Percentiles rank a stretch among this genome's conserved stretches.
Conservation (phyloP, 2,113 vertebrate species). For the Murina feae region DNA sequence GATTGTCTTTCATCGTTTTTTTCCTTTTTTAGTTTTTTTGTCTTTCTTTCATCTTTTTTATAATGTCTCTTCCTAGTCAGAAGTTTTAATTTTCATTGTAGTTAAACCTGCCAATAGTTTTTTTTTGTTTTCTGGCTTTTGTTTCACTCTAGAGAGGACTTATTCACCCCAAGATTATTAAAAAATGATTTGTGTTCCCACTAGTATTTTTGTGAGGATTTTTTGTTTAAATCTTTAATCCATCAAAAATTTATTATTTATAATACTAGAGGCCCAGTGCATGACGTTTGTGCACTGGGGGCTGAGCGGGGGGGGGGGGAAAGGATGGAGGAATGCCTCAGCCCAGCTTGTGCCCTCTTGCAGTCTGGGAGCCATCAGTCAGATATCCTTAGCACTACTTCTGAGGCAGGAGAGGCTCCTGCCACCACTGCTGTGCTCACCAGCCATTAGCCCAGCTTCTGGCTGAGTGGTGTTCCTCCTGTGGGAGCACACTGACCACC, state of each 20-base stretch:
- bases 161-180: not conserved
- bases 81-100: not conserved
- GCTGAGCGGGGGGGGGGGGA: accelerated
- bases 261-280: not conserved
- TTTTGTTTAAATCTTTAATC: slow-evolving; percentile 24
- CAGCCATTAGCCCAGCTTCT: too few species aligned
- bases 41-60: not conserved
- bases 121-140: slow-evolving; percentile 32
- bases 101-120: not conserved
- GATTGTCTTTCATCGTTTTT: not conserved
- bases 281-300: too few species aligned
- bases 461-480: too few species aligned
- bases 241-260: not conserved
- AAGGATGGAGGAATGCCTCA: too few species aligned
- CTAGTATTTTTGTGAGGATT: not conserved
- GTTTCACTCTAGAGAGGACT: not conserved
- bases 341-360: too few species aligned
- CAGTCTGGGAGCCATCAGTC: too few species aligned
- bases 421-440: too few species aligned
- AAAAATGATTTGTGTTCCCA: not conserved
- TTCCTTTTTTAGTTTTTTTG: too few species aligned
- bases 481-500: too few species aligned
- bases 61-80: not conserved
- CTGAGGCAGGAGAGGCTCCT: too few species aligned
- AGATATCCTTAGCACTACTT: too few species aligned